Base-by-base conservation (phyloP, 2,113 vertebrate genomes). In the Poeciliopsis retropinna region DNA sequence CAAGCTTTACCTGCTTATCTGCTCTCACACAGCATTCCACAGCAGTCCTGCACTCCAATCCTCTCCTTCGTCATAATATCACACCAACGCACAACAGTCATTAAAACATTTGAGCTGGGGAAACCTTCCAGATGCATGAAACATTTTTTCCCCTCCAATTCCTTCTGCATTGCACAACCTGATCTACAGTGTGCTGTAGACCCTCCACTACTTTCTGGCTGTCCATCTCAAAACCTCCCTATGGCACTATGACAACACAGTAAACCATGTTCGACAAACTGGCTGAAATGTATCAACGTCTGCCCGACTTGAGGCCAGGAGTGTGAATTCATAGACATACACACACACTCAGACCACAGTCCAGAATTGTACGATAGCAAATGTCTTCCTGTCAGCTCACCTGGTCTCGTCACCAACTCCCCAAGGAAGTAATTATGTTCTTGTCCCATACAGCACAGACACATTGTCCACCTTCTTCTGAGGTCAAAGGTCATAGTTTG, bases 11-110 rank as follows among this genome's bases (percentile, higher is more conserved):
- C 77, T 70, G 72, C 76, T 78, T 63, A 60, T 72, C 81, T 62
- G 70, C 76, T 74, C 54, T 63, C 67, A 74, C 32, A 66, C 60
- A 87, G 39, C 72, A 81, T 72, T 80, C 76, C 64, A 30, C 31
- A 84, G 54, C 30, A 73, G 28, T 67, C 41, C 67, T 75, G 64
- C 1, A 63, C 66, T 75, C 67, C 64, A 72, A 67, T 60, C 30
- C 67, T 79, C 51, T 72, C 68, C 31, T 47, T 62, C 19, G 72
- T 62, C 75, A 57, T 25, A 80, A 41, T 41, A 60, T 76, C 57
- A 83, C 31, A 62, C 60, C 14, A 47, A 19, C 44, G 44, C 19
- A 57, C 17, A 57, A n/a, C 22, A 57, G 51, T n/a, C 51, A 57
- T 57, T n/a, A 25, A 57, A n/a, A 57, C 10, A 57, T 57, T 11